Evolutionary conservation across 2,797 vertebrate genomes (phyloP), one percentile per base, ranked within the genome.

Genomic region (Borostomias antarcticus): DNA sequence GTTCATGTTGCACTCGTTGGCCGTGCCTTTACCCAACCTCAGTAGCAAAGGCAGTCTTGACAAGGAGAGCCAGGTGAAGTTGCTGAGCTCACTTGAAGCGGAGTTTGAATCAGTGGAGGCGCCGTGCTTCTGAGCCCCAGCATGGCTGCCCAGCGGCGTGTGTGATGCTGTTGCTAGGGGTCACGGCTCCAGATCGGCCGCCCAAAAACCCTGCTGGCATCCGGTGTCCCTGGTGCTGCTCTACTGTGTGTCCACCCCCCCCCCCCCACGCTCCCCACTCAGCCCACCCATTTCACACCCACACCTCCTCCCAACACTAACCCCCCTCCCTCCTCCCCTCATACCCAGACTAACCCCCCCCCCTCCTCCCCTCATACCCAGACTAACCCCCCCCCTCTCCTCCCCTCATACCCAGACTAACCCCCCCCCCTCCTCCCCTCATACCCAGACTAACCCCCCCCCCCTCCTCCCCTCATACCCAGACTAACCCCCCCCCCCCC

Each of bases 151-250:
- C 45, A 67, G 81, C 83, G 84, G 87, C 87, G 51, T 50, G 17
- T 3, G 56, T 29, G 43, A 19, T 28, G 77, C 83, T 66, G 61
- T 68, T 60, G 76, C 74, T 57, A 40, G 65, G 62, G 82, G 62
- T 72, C 70, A 75, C 68, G n/a, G n/a, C n/a, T n/a, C n/a, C n/a
- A n/a, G n/a, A n/a, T n/a, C n/a, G n/a, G n/a, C n/a, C n/a, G n/a
- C n/a, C n/a, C n/a, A n/a, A n/a, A n/a, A n/a, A n/a, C n/a, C n/a
- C n/a, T n/a, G n/a, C n/a, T n/a, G n/a, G n/a, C n/a, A n/a, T n/a
- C n/a, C n/a, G n/a, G n/a, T n/a, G n/a, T n/a, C 5, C 3, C 92
- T 93, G 91, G 91, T 94, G 94, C 93, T 94, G 94, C 92, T 91
- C 91, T 91, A 92, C 89, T 94, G 91, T 92, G 74, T n/a, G n/a